phyloP scores from a whole-genome alignment of 1,140 invertebrate genomes.

The Drosophila kohkoa region DNA sequence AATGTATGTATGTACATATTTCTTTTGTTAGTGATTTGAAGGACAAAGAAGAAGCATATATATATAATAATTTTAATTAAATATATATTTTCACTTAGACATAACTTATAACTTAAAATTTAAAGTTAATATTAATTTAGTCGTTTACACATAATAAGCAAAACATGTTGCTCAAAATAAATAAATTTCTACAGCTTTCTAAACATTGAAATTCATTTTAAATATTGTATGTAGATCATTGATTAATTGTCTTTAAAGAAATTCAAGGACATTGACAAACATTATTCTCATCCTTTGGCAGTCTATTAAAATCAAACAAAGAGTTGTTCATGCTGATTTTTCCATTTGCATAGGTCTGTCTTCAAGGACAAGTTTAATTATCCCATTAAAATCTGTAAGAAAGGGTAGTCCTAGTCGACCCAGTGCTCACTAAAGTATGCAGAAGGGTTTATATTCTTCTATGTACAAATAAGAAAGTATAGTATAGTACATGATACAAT shows the following conservation, averaged over 20 bases:
- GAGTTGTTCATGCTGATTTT: conserved; percentile 18
- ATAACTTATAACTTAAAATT: too few species aligned
- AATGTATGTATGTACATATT: neutral
- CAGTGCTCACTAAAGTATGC: neutral
- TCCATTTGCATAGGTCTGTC: conserved; percentile 29
- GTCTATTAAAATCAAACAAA: conserved; percentile 1
- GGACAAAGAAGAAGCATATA: neutral
- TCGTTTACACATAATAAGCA: too few species aligned
- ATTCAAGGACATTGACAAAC: conserved; percentile 19
- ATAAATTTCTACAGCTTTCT: too few species aligned
- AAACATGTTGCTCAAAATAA: too few species aligned
- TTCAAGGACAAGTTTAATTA: conserved; percentile 32
- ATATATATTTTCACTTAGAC: neutral
- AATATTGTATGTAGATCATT: neutral
- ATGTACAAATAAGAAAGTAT: too few species aligned
- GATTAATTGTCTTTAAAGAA: neutral
- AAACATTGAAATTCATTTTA: neutral
- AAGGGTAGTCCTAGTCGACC: conserved; percentile 5
- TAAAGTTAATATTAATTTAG: too few species aligned
- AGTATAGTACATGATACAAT: too few species aligned
- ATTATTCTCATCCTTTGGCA: neutral
- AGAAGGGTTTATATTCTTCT: neutral
- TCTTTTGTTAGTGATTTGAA: neutral
- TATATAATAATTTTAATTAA: neutral
- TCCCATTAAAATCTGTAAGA: conserved; percentile 11